These are phyloP conservation scores for Ormyrus labotus DNA, from an alignment of 2,888 invertebrate genomes.

Conservation along the genomic window DNA sequence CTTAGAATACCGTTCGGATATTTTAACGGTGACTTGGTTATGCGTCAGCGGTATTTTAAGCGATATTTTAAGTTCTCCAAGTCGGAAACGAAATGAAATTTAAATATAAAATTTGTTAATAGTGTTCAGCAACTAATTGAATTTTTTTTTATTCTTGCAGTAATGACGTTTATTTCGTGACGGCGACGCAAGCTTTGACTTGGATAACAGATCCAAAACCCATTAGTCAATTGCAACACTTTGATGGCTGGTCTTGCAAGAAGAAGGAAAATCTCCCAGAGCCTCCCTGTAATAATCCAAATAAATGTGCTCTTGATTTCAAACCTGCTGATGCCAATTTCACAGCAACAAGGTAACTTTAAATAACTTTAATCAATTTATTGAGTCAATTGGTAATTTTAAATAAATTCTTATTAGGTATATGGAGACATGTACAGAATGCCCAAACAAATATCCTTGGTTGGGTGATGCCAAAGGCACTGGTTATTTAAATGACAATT, in stretches of 20 bases:
- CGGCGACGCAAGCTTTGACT: slow-evolving; percentile 90
- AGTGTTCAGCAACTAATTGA: not conserved
- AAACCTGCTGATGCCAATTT: slow-evolving; percentile 86
- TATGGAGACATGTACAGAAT: slow-evolving; percentile 91
- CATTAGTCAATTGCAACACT: slow-evolving; percentile 81
- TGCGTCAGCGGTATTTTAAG: too few species aligned
- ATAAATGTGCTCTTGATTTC: slow-evolving; percentile 90
- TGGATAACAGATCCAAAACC: slow-evolving; percentile 93
- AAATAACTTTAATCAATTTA: not conserved
- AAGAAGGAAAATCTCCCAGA: slow-evolving; percentile 83
- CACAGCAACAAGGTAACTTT: slow-evolving; percentile 81
- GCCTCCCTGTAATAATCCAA: slow-evolving; percentile 87
- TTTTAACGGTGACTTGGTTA: too few species aligned
- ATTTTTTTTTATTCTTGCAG: slow-evolving; percentile 74
- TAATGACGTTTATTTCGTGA: slow-evolving; percentile 91
- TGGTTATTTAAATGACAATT: slow-evolving; percentile 87
- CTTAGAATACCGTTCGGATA: too few species aligned
- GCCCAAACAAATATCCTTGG: slow-evolving; percentile 92
- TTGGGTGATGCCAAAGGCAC: slow-evolving; percentile 90
- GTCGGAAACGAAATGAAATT: too few species aligned
- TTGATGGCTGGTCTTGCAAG: slow-evolving; percentile 90
- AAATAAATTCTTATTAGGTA: slow-evolving; percentile 78
- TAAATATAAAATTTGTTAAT: too few species aligned
- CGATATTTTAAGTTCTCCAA: too few species aligned
- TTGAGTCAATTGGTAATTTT: slow-evolving; percentile 19